phyloP scores from a whole-genome alignment of 53 echinoderm and acorn worm genomes.

The Luidia sarsii region DNA sequence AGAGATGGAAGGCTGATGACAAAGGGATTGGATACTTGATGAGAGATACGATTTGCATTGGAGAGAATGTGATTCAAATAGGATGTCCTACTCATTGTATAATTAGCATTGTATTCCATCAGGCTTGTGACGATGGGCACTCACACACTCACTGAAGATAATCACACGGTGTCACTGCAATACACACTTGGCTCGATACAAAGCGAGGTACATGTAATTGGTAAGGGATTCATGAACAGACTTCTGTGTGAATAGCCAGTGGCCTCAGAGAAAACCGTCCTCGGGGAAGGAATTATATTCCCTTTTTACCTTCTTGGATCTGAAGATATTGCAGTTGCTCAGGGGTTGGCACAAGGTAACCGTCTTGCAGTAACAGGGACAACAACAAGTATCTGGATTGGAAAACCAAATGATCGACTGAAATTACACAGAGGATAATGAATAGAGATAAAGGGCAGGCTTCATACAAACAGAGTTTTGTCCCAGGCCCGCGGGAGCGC shows the following conservation, averaged over 20 bases:
- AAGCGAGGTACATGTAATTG: neutral
- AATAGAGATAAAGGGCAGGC: too few species aligned
- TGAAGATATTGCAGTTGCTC: slow-evolving; percentile 59
- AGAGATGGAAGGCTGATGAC: neutral
- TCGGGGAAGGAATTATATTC: neutral
- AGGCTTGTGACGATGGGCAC: too few species aligned
- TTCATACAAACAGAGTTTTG: too few species aligned
- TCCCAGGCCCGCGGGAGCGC: too few species aligned
- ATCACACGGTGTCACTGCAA: too few species aligned
- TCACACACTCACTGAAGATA: too few species aligned
- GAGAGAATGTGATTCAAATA: too few species aligned
- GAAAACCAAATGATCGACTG: neutral
- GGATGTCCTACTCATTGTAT: too few species aligned
- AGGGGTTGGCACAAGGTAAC: slow-evolving; percentile 62
- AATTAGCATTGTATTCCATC: too few species aligned
- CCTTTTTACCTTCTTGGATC: slow-evolving; percentile 26
- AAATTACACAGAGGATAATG: too few species aligned
- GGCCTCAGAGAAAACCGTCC: neutral
- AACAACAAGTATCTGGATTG: slow-evolving; percentile 49
- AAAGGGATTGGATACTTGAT: neutral
- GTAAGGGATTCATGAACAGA: neutral
- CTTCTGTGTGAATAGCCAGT: neutral
- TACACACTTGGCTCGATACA: too few species aligned
- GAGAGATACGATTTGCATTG: neutral
- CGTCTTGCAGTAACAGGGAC: slow-evolving; percentile 62